These are phyloP conservation scores for Phyllostomus discolor DNA, from an alignment of 2,113 vertebrate species.

Conservation along the genomic window DNA sequence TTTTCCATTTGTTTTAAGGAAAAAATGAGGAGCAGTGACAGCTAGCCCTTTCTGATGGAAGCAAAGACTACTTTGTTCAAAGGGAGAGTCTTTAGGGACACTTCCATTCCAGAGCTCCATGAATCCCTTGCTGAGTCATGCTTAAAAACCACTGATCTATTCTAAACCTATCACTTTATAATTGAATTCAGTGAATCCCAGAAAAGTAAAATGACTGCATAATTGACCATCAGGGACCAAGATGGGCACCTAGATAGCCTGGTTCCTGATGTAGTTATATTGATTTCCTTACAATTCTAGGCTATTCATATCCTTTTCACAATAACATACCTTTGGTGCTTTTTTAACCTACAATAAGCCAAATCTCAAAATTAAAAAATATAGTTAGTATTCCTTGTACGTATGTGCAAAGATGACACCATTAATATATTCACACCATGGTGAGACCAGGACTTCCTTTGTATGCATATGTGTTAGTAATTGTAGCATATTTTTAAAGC, in stretches of 20 bases:
- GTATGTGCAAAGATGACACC: not conserved
- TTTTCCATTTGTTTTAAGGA: not conserved
- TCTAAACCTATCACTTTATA: not conserved
- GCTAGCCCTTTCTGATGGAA: not conserved
- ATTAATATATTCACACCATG: not conserved
- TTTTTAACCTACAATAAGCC: not conserved
- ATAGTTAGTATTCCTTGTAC: not conserved
- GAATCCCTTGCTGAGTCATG: not conserved
- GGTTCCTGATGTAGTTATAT: not conserved
- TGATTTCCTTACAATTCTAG: not conserved
- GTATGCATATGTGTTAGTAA: not conserved
- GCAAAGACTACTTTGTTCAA: not conserved
- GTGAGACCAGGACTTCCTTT: not conserved
- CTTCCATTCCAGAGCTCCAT: not conserved
- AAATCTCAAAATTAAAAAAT: slow-evolving; percentile 31
- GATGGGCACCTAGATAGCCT: not conserved
- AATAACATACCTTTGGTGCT: not conserved
- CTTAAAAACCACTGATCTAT: not conserved
- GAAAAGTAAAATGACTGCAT: not conserved
- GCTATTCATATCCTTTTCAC: not conserved
- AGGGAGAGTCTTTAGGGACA: not conserved
- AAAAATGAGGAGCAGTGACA: not conserved
- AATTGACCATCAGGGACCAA: not conserved
- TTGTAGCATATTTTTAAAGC: slow-evolving; percentile 22
- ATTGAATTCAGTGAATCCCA: not conserved